These are phyloP conservation scores for Pelecanus crispus DNA, from an alignment of 2,113 vertebrate species.

Conservation along the genomic window DNA sequence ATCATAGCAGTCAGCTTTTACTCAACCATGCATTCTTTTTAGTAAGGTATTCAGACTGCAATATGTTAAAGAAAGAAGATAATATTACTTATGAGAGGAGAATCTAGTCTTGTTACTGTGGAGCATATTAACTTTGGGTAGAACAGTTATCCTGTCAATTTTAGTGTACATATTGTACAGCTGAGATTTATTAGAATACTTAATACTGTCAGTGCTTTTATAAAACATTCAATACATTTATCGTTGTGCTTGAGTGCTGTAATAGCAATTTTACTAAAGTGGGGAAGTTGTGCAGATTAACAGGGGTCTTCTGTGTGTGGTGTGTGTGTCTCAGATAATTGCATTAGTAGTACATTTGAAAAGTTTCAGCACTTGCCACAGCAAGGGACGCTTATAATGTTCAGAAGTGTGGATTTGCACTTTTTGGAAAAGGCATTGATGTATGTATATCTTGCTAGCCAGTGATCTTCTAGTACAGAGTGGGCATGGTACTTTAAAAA, in stretches of 20 bases:
- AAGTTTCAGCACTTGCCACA: background rate
- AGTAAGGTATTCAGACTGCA: background rate
- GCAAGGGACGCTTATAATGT: background rate
- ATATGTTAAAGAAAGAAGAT: background rate
- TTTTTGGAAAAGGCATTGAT: background rate
- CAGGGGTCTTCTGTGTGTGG: background rate
- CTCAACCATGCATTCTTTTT: background rate
- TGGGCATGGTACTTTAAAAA: background rate
- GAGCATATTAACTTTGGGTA: background rate
- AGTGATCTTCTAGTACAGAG: background rate
- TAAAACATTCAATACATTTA: background rate
- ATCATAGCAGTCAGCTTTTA: background rate
- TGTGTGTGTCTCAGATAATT: background rate
- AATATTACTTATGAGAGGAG: background rate
- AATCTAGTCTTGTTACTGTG: background rate
- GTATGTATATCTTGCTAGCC: background rate
- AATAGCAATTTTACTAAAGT: background rate
- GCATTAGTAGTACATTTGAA: background rate
- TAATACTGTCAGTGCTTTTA: background rate
- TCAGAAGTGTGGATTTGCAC: background rate
- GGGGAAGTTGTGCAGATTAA: background rate
- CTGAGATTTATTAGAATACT: background rate
- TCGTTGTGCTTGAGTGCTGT: background rate
- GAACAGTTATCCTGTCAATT: constrained; percentile 13
- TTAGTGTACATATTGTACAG: background rate